Evolutionary conservation across 2,113 vertebrate genomes (phyloP), one percentile per base, ranked within the genome.

Genomic region (Actinemys pallida): DNA sequence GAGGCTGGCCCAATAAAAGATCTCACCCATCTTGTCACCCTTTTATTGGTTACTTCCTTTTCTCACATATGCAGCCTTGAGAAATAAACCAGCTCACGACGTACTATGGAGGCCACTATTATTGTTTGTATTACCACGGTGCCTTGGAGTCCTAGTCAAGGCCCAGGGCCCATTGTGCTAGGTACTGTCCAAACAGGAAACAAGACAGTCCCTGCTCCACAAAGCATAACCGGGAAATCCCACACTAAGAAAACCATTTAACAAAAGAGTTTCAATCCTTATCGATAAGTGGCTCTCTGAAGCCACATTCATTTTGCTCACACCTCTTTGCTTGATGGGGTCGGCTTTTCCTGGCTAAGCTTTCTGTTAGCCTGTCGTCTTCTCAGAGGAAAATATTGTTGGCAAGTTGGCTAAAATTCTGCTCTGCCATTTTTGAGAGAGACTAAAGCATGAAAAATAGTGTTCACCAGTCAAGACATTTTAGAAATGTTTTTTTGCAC

Each of bases 181-280:
- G 31, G n/a, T n/a, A 19, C n/a, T 20, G n/a, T 22, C 39, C n/a
- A 22, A 72, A 39, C 8, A 72, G 8, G 35, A 19, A 72, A 72
- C 8, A 72, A 39, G 19, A 72, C n/a, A 39, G n/a, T 39, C 65
- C n/a, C 35, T 72, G 65, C 8, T 39, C 65, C 65, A 72, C 94
- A 94, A 72, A 90, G 20, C 42, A 80, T 49, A 62, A 89, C 54
- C 47, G 53, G 90, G 45, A 94, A 97, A 91, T 31, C 54, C 42
- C 84, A 81, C 35, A 65, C 8, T 76, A 87, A 89, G 5, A 87
- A 90, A 90, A 83, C 49, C 2, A 2, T 86, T 8, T 78, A 8
- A 10, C 84, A 88, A 92, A 96, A 92, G 24, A 90, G 13, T 93
- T 83, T 76, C 16, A 91, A 86, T n/a, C 92, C 92, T 93, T 88